Evolutionary conservation across 2,888 invertebrate genomes (phyloP).

Genomic region (Meandrusa payeni): DNA sequence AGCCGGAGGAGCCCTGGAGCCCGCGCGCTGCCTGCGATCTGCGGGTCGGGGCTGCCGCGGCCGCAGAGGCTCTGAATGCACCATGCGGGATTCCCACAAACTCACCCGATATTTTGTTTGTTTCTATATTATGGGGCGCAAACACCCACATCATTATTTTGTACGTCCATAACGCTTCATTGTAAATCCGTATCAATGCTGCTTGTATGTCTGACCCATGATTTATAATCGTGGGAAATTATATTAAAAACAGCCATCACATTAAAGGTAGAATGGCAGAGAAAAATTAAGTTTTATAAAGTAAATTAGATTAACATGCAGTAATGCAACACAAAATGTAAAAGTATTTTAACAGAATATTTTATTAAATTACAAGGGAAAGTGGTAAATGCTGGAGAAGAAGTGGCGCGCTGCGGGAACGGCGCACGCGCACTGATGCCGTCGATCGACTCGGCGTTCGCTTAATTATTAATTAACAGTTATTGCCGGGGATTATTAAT

Average conservation of each 20-base stretch:
- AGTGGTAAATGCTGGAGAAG: constrained; percentile 23
- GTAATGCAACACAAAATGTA: no score
- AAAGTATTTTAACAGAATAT: no score
- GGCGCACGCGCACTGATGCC: constrained; percentile 54
- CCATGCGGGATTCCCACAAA: constrained; percentile 78
- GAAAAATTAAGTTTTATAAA: neutral
- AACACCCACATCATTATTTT: constrained; percentile 78
- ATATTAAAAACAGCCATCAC: constrained; percentile 9
- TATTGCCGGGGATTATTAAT: constrained; percentile 74
- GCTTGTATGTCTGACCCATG: constrained; percentile 65
- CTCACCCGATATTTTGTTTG: constrained; percentile 65
- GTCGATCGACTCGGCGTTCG: constrained; percentile 53
- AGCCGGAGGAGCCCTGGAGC: constrained; percentile 32
- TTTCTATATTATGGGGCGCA: constrained; percentile 62
- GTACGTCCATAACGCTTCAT: constrained; percentile 68
- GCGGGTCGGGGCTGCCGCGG: constrained; percentile 35
- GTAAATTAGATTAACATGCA: no score
- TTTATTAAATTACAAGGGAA: constrained; percentile 17
- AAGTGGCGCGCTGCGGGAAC: constrained; percentile 29
- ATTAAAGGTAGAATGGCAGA: neutral
- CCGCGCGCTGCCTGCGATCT: constrained; percentile 36
- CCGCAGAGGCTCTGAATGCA: constrained; percentile 33
- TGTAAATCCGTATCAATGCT: constrained; percentile 74
- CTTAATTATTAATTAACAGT: constrained; percentile 78
- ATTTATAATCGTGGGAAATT: constrained; percentile 76